These are phyloP conservation scores for Echeneis naucrates DNA, from an alignment of 2,797 vertebrate genomes.

Conservation along the genomic window DNA sequence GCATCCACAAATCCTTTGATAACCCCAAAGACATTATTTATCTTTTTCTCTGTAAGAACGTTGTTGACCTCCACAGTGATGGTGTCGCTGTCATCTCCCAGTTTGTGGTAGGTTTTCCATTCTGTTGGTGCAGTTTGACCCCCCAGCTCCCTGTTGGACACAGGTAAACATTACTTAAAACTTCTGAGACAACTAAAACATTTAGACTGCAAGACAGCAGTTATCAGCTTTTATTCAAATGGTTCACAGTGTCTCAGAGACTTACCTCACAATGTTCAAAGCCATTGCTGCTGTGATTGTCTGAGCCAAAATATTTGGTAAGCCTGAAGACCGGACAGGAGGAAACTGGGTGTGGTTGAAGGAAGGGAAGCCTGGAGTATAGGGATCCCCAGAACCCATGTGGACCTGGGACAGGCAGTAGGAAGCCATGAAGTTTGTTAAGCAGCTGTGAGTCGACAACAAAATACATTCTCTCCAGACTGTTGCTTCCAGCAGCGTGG, in stretches of 20 bases:
- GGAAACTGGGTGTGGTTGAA: slow-evolving; percentile 98
- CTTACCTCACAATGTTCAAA: slow-evolving; percentile 82
- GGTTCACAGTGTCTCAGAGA: background rate
- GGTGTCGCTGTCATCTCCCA: slow-evolving; percentile 32
- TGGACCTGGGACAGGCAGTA: slow-evolving; percentile 87
- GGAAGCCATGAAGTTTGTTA: background rate
- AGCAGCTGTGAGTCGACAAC: background rate
- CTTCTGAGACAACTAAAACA: background rate
- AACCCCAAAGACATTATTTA: slow-evolving; percentile 93
- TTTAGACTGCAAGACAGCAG: no score
- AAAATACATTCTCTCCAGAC: background rate
- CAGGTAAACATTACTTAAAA: background rate
- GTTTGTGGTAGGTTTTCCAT: background rate
- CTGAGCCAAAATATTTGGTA: slow-evolving; percentile 91
- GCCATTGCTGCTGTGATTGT: slow-evolving; percentile 85
- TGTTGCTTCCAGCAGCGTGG: background rate
- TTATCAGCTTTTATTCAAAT: background rate
- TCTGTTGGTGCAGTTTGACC: background rate
- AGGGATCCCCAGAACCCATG: slow-evolving; percentile 94
- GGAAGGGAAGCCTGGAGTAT: slow-evolving; percentile 95
- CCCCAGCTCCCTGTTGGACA: slow-evolving; percentile 78
- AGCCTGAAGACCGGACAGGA: slow-evolving; percentile 89
- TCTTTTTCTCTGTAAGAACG: slow-evolving; percentile 84
- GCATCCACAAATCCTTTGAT: slow-evolving; percentile 92
- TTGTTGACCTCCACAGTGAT: slow-evolving; percentile 89